phyloP scores from a whole-genome alignment of 2,888 invertebrate genomes.

The Parnassius smintheus region DNA sequence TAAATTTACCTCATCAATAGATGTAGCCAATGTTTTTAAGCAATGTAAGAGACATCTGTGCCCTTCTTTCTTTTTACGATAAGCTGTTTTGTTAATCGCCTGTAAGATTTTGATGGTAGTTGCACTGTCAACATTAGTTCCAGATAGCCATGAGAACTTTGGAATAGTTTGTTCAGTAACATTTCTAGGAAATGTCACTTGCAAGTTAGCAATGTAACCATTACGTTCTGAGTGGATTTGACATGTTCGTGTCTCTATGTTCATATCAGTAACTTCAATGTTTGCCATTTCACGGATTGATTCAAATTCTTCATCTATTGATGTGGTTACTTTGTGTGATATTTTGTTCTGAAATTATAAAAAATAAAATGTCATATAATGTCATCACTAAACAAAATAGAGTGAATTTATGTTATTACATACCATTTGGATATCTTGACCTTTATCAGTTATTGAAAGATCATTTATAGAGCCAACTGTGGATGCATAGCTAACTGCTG shows the following conservation, averaged over 20 bases:
- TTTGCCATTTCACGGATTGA: constrained; percentile 76
- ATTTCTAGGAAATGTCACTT: constrained; percentile 82
- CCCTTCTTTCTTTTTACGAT: constrained; percentile 91
- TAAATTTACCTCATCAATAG: constrained; percentile 68
- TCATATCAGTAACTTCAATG: constrained; percentile 80
- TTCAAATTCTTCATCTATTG: constrained; percentile 76
- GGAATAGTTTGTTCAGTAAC: constrained; percentile 72
- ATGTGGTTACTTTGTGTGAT: constrained; percentile 54
- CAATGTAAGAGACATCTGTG: constrained; percentile 94
- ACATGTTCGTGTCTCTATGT: constrained; percentile 80
- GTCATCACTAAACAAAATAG: too few species aligned
- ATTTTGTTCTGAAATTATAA: constrained; percentile 56
- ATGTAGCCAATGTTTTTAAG: constrained; percentile 79
- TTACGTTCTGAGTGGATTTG: constrained; percentile 80
- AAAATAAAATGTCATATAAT: too few species aligned
- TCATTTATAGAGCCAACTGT: constrained; percentile 68
- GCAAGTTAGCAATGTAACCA: constrained; percentile 76
- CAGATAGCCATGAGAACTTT: constrained; percentile 74
- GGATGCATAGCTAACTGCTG: constrained; percentile 70
- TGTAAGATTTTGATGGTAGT: constrained; percentile 88
- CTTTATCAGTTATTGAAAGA: constrained; percentile 55
- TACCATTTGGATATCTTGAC: constrained; percentile 69
- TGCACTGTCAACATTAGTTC: constrained; percentile 84
- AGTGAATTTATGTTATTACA: constrained; percentile 21
- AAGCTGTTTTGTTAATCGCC: constrained; percentile 89